These are phyloP conservation scores for Scaptomyza graminum DNA, from an alignment of 1,140 invertebrate species.

Conservation along the genomic window DNA sequence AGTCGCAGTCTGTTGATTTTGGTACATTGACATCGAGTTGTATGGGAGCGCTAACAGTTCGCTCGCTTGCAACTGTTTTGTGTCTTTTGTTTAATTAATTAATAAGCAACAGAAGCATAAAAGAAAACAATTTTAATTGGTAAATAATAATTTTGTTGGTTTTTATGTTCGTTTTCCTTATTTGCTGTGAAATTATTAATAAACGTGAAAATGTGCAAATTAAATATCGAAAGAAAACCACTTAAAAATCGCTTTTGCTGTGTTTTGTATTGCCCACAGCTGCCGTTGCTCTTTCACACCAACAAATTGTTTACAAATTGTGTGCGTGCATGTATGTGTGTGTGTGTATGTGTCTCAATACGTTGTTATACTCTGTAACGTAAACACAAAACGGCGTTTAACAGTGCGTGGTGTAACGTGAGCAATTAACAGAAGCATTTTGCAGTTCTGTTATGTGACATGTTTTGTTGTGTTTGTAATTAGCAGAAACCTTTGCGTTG, in stretches of 20 bases:
- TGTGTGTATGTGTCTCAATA: constrained; percentile 11
- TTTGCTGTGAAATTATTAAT: constrained; percentile 26
- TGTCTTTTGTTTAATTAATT: constrained; percentile 37
- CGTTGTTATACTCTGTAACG: constrained; percentile 26
- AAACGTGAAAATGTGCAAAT: constrained; percentile 56
- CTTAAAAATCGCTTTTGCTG: constrained; percentile 49
- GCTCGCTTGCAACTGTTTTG: constrained; percentile 33
- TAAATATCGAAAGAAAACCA: constrained; percentile 38
- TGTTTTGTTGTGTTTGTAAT: no score
- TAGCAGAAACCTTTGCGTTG: background rate
- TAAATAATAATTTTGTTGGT: constrained; percentile 27
- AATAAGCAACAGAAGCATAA: constrained; percentile 9
- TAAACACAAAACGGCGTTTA: constrained; percentile 7
- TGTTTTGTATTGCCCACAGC: constrained; percentile 59
- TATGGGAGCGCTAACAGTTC: background rate
- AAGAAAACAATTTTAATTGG: constrained; percentile 28
- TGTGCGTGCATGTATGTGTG: background rate
- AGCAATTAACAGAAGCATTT: constrained; percentile 4
- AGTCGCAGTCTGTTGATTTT: constrained; percentile 46
- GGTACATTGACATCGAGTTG: constrained; percentile 30
- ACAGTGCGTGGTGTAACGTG: constrained; percentile 6
- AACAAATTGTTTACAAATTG: constrained; percentile 69
- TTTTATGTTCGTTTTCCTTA: constrained; percentile 9
- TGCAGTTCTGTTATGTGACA: background rate
- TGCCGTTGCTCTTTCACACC: constrained; percentile 71